A percentile compares a stretch with the other conserved stretches of the same genome.
Evolutionary conservation across 2,113 vertebrate species (phyloP).

Genomic region (Elgaria multicarinata): DNA sequence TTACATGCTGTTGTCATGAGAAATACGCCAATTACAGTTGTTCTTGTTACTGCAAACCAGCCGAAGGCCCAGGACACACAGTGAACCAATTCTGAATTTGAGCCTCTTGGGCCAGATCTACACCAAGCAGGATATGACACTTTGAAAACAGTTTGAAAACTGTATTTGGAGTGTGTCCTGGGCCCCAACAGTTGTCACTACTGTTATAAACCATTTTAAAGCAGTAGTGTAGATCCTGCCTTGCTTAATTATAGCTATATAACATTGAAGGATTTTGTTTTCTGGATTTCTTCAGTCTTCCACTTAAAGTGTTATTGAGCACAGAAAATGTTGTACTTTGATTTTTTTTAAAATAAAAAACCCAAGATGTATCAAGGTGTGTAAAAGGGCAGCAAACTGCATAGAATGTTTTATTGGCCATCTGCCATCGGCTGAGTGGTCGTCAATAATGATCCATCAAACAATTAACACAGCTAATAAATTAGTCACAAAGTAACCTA

Average conservation of each 20-base stretch:
- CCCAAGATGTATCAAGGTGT: constrained; percentile 46
- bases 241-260: neutral
- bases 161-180: no score
- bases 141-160: no score
- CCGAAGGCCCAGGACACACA: neutral
- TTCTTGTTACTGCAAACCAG: neutral
- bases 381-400: constrained; percentile 49
- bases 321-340: neutral
- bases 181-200: no score
- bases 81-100: neutral
- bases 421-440: constrained; percentile 65
- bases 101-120: no score
- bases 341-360: neutral
- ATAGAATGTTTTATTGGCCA: constrained; percentile 70
- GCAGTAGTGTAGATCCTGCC: no score
- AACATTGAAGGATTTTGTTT: neutral
- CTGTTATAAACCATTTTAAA: no score
- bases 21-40: neutral
- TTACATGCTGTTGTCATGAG: neutral
- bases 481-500: constrained; percentile 62
- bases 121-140: no score
- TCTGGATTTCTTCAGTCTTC: neutral
- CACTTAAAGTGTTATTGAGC: neutral
- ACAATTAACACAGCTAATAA: constrained; percentile 78
- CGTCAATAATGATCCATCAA: constrained; percentile 75